Evolutionary conservation across 2,888 invertebrate genomes (phyloP).

Genomic region (Cybosia mesomella): DNA sequence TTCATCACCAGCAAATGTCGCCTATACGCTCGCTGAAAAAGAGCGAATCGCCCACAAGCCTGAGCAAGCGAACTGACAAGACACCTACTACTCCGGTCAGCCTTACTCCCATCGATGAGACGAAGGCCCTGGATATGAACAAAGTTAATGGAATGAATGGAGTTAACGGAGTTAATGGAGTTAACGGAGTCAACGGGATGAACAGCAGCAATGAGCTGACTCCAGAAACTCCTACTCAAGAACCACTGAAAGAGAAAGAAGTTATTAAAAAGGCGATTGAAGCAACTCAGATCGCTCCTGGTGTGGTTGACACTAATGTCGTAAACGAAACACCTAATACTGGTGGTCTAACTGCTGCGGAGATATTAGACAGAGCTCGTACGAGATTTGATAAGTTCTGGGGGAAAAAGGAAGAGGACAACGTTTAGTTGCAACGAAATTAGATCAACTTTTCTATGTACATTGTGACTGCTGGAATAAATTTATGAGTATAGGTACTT

Average conservation of each 20-base stretch:
- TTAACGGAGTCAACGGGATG: constrained; percentile 70
- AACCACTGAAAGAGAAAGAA: constrained; percentile 71
- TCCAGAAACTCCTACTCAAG: constrained; percentile 77
- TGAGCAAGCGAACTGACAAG: constrained; percentile 83
- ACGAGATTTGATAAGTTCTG: constrained; percentile 95
- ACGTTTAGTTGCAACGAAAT: constrained; percentile 71
- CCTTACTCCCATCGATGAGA: constrained; percentile 84
- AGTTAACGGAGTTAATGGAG: constrained; percentile 28
- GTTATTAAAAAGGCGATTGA: constrained; percentile 81
- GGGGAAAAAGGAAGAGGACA: constrained; percentile 90
- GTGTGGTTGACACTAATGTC: constrained; percentile 85
- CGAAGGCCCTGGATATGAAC: constrained; percentile 81
- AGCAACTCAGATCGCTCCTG: constrained; percentile 84
- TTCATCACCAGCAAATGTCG: constrained; percentile 85
- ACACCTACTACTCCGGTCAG: constrained; percentile 83
- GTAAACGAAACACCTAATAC: constrained; percentile 76
- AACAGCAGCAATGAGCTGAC: constrained; percentile 75
- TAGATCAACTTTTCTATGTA: constrained; percentile 53
- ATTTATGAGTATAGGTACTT: constrained; percentile 5
- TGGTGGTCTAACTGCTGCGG: constrained; percentile 89
- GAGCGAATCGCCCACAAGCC: constrained; percentile 82
- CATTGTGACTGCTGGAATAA: constrained; percentile 57
- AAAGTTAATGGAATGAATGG: constrained; percentile 74
- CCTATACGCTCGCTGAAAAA: constrained; percentile 84
- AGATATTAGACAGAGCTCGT: constrained; percentile 93